These are phyloP conservation scores for Aphelenchoides besseyi DNA, from an alignment of 1,140 invertebrate species.

Conservation along the genomic window DNA sequence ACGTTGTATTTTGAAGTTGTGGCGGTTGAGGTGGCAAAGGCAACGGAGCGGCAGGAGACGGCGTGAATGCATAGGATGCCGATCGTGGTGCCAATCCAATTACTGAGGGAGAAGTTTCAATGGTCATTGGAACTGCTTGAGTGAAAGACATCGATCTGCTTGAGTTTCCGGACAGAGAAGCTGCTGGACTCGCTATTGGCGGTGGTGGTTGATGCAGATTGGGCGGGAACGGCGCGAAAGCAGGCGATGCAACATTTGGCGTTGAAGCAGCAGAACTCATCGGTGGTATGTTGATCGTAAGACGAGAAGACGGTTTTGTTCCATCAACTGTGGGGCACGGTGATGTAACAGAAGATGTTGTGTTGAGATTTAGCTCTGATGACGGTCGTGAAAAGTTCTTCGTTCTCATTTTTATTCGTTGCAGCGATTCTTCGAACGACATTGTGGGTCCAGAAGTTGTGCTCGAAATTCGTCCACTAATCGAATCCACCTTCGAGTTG, in stretches of 20 bases:
- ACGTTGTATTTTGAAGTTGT: neutral
- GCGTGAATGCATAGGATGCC: neutral
- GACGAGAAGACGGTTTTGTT: neutral
- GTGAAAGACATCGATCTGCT: slow-evolving; percentile 12
- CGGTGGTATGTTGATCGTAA: slow-evolving; percentile 20
- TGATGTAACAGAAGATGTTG: too few relatives aligned
- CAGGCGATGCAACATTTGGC: slow-evolving; percentile 9
- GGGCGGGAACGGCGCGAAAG: slow-evolving; percentile 13
- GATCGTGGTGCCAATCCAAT: slow-evolving; percentile 2
- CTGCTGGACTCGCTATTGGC: neutral
- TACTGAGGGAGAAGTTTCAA: neutral
- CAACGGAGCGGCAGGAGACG: slow-evolving; percentile 6
- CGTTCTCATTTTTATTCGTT: too few relatives aligned
- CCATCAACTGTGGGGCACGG: neutral
- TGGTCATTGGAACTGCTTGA: neutral
- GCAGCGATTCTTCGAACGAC: slow-evolving; percentile 14
- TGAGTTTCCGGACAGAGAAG: too few relatives aligned
- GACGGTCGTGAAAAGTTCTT: too few relatives aligned
- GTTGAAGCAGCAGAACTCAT: neutral
- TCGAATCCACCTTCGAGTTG: slow-evolving; percentile 9
- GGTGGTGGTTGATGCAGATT: neutral
- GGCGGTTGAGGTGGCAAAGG: neutral
- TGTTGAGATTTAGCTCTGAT: too few relatives aligned
- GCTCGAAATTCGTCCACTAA: neutral
- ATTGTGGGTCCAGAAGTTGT: neutral